Base-by-base conservation (phyloP, 2,113 vertebrate genomes). In the Ramphastos sulfuratus region DNA sequence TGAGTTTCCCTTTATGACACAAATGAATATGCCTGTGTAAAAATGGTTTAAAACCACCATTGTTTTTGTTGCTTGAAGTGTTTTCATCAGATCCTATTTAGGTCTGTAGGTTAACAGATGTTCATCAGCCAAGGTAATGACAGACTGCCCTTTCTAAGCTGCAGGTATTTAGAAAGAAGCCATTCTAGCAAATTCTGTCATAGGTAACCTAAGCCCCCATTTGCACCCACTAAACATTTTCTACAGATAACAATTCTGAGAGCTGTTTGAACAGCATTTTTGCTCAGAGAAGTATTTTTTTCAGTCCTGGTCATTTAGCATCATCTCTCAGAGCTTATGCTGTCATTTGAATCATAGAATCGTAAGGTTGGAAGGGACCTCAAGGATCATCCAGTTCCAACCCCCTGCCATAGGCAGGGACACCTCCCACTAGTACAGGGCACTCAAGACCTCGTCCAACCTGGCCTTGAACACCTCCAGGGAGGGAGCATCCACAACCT, bases 11-110 rank as follows among this genome's bases (percentile, higher is more conserved):
- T 50, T 72, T 72, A 27, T 80, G 60, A 54, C 15, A 60, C 10
- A 74, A 50, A 30, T 35, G 21, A 48, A 27, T 74, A 12, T 20
- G 39, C 60, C 42, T 23, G 10, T 72, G 39, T 30, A 50, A 73
- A 80, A 80, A 64, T 50, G 23, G 12, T 72, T 33, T 65, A 61
- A 77, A 78, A 74, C 12, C 11, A n/a, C 18, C 5, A 6, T 55
- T 64, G 70, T 9, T 60, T 58, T 78, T 65, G 50, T 50, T 35
- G 48, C 28, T 64, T 69, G 20, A 54, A 55, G 37, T 70, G 42
- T 54, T 85, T 88, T 69, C 0, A 0, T 54, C 69, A 69, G 61
- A 69, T 54, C 5, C 5, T 1, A 0, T 44, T 67, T 44, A 54
- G 48, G 27, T 37, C 60, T 71, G 25, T 44, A 85, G 25, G 16